phyloP scores from a whole-genome alignment of 2,113 vertebrate species.

The Oxygymnocypris stewartii region DNA sequence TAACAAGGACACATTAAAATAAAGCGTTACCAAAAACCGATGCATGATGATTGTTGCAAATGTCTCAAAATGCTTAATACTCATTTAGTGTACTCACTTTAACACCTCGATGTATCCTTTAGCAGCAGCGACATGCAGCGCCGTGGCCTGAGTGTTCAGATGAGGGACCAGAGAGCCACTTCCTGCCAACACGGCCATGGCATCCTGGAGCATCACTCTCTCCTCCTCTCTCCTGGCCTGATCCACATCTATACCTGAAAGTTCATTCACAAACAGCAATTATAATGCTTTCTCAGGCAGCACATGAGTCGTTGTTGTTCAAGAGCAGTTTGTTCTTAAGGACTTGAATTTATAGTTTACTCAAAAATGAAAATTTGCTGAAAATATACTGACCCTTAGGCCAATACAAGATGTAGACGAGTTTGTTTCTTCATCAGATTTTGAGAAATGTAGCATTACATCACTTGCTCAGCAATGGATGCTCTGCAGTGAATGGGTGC shows the following conservation, averaged over 20 bases:
- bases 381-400: no score
- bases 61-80: no score
- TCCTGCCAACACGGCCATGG: slow-evolving; percentile 69
- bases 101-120: slow-evolving; percentile 82
- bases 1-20: no score
- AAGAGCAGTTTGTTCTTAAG: neutral
- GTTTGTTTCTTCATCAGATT: no score
- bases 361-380: no score
- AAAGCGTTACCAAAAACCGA: neutral
- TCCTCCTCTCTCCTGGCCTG: slow-evolving; percentile 76
- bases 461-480: no score
- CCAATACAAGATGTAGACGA: no score
- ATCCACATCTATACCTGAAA: slow-evolving; percentile 76
- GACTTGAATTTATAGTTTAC: no score
- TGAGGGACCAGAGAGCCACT: slow-evolving; percentile 71
- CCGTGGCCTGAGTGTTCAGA: slow-evolving; percentile 77
- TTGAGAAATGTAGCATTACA: no score
- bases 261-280: neutral
- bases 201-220: slow-evolving; percentile 78
- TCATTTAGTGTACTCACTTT: slow-evolving; percentile 69
- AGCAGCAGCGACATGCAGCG: slow-evolving; percentile 78
- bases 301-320: neutral
- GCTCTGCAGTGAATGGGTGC: no score
- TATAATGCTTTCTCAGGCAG: neutral
- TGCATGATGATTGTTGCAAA: neutral